Conservation (phyloP, 1,140 invertebrate genomes). For the Drosophila nigrodunni region DNA sequence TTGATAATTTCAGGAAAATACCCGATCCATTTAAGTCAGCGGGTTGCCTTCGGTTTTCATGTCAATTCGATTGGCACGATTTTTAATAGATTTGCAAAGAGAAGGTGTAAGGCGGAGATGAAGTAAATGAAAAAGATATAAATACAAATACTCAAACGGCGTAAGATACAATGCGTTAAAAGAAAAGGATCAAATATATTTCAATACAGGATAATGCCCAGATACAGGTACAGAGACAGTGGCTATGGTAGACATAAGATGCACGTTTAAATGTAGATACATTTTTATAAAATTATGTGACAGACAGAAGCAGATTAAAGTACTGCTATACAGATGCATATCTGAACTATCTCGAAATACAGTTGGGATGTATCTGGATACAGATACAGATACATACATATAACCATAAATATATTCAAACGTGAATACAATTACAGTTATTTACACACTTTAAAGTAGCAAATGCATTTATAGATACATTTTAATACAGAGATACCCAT, state of each 20-base stretch:
- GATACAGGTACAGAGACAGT: too few relatives aligned
- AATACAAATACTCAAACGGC: neutral
- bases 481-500: too few relatives aligned
- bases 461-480: neutral
- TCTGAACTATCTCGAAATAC: neutral
- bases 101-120: neutral
- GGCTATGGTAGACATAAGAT: too few relatives aligned
- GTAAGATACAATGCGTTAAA: too few relatives aligned
- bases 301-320: too few relatives aligned
- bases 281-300: too few relatives aligned
- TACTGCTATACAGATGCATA: too few relatives aligned
- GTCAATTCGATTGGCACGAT: neutral
- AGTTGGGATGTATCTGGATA: too few relatives aligned
- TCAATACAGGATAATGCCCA: too few relatives aligned
- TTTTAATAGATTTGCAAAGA: neutral
- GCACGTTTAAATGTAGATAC: too few relatives aligned
- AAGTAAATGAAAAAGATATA: neutral
- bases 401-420: neutral
- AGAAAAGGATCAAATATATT: too few relatives aligned
- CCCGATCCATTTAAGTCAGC: neutral
- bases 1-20: conserved; percentile 51
- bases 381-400: neutral
- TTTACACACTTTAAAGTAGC: neutral
- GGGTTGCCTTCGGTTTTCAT: neutral
- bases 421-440: neutral